A percentile compares a stretch with the other conserved stretches of the same genome.
Conservation (phyloP, 2,113 vertebrate genomes). For the Pogona vitticeps region DNA sequence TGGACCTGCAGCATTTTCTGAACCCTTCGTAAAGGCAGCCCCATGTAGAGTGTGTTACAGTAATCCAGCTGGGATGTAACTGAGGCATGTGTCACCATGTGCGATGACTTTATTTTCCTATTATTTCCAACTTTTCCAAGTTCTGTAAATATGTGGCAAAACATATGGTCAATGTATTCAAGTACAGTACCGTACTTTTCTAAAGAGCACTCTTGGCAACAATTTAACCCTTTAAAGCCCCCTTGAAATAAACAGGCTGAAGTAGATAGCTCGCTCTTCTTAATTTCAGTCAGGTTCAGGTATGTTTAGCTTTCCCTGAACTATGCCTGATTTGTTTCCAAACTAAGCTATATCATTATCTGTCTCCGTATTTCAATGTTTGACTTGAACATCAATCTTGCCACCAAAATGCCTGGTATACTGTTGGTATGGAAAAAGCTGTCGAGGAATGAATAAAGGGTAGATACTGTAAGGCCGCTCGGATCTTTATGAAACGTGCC, state of each 20-base stretch:
- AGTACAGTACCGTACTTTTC: neutral
- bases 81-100: too few relatives aligned
- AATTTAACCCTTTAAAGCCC: neutral
- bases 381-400: conserved; percentile 45
- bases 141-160: neutral
- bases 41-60: too few relatives aligned
- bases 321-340: neutral
- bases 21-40: too few relatives aligned
- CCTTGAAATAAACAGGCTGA: neutral
- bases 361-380: conserved; percentile 12
- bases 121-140: too few relatives aligned
- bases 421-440: conserved; percentile 9
- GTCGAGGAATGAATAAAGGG: conserved; percentile 28
- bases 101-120: neutral
- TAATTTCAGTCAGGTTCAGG: neutral
- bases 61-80: too few relatives aligned
- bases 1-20: too few relatives aligned
- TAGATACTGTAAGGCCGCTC: conserved; percentile 31
- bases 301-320: neutral
- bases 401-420: conserved; percentile 32
- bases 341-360: conserved; percentile 4
- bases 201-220: neutral
- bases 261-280: neutral
- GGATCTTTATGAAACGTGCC: conserved; percentile 42
- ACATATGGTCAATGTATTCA: too few relatives aligned